Evolutionary conservation across 2,888 invertebrate genomes (phyloP).

Genomic region (Dasypogon diadema): DNA sequence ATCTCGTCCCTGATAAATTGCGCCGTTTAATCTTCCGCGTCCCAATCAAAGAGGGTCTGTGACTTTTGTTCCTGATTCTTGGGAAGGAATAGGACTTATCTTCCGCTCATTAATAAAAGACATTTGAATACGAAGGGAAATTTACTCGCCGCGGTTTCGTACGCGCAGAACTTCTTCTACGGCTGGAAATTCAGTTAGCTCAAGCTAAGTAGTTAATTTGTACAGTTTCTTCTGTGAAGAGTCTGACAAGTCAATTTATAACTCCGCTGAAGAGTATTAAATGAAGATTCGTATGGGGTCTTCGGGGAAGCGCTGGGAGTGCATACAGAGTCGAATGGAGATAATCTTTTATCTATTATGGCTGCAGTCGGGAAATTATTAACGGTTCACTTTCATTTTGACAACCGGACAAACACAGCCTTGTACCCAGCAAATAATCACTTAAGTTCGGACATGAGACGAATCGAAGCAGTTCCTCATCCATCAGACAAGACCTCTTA

Average conservation of each 20-base stretch:
- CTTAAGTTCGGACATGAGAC: neutral
- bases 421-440: neutral
- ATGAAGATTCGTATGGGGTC: slow-evolving; percentile 6
- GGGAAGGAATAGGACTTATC: neutral
- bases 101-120: slow-evolving; percentile 14
- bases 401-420: neutral
- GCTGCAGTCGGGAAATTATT: neutral
- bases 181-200: slow-evolving; percentile 6
- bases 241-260: slow-evolving; percentile 37
- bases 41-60: slow-evolving; percentile 21
- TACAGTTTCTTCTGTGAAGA: neutral
- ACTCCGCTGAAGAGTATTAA: neutral
- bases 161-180: neutral
- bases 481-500: neutral
- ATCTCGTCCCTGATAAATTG: slow-evolving; percentile 12
- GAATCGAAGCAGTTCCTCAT: neutral
- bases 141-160: neutral
- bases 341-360: slow-evolving; percentile 5
- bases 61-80: slow-evolving; percentile 17
- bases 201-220: slow-evolving; percentile 31
- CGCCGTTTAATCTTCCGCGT: slow-evolving; percentile 22
- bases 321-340: neutral
- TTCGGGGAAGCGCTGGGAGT: neutral
- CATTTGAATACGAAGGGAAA: slow-evolving; percentile 5
- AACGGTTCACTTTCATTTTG: slow-evolving; percentile 20